A percentile compares a stretch with the other conserved stretches of the same genome.
Conservation (phyloP, 92 coral and sea anemone species). For the Palythoa grandiflora region DNA sequence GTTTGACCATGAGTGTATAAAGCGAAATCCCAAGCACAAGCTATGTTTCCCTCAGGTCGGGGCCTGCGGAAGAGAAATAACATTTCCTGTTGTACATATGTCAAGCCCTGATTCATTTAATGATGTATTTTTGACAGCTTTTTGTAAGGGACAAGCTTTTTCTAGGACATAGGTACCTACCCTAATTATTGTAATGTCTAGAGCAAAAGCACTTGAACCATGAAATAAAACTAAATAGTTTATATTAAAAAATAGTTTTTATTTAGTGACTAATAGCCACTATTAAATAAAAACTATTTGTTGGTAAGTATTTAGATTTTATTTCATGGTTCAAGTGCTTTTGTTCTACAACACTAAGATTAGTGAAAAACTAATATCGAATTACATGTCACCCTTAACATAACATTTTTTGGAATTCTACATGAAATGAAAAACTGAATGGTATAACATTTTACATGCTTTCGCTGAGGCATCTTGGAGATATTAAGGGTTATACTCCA, state of each 20-base stretch:
- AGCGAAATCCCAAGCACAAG: slow-evolving; percentile 50
- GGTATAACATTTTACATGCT: slow-evolving; percentile 13
- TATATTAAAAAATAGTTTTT: neutral
- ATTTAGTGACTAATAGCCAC: slow-evolving; percentile 17
- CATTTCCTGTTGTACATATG: slow-evolving; percentile 59
- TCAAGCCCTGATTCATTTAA: slow-evolving; percentile 26
- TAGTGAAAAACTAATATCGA: slow-evolving; percentile 18
- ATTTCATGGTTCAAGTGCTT: slow-evolving; percentile 24
- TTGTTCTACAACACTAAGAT: slow-evolving; percentile 22
- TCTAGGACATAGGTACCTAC: slow-evolving; percentile 36
- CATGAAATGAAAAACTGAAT: slow-evolving; percentile 23
- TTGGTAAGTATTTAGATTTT: slow-evolving; percentile 12
- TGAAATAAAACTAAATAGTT: slow-evolving; percentile 17
- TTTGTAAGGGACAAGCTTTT: slow-evolving; percentile 68
- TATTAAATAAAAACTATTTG: slow-evolving; percentile 5
- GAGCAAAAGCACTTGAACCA: slow-evolving; percentile 23
- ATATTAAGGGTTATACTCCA: slow-evolving; percentile 27
- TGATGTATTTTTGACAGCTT: slow-evolving; percentile 47
- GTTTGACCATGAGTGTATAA: slow-evolving; percentile 59
- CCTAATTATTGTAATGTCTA: slow-evolving; percentile 26
- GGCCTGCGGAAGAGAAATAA: slow-evolving; percentile 58
- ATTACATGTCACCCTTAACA: slow-evolving; percentile 25
- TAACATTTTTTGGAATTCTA: slow-evolving; percentile 17
- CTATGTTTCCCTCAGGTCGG: slow-evolving; percentile 59
- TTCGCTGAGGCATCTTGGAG: slow-evolving; percentile 30